Conservation (phyloP, 2,888 invertebrate genomes). For the Eupsilia transversa region DNA sequence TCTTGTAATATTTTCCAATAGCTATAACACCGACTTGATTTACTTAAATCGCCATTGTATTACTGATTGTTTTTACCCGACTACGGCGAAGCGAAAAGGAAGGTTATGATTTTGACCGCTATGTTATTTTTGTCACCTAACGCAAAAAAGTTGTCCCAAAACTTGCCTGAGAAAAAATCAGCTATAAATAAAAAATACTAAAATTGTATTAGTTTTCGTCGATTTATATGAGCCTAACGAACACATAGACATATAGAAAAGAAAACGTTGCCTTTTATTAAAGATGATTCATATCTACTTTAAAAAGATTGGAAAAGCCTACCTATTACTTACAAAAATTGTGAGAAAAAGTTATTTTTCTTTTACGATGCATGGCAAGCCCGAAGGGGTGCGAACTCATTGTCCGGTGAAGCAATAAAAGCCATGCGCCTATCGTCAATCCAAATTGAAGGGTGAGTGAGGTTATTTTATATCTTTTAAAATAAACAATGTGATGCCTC, state of each 20-base stretch:
- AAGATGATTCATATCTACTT: background rate
- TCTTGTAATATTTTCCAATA: background rate
- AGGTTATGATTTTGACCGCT: too few relatives aligned
- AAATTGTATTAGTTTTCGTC: background rate
- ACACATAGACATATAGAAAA: background rate
- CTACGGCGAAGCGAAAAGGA: too few relatives aligned
- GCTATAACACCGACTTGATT: background rate
- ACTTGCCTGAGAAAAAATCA: background rate
- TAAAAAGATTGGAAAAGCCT: conserved; percentile 2
- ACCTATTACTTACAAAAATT: conserved; percentile 18
- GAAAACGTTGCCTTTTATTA: background rate
- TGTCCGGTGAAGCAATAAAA: conserved; percentile 56
- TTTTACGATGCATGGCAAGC: conserved; percentile 35
- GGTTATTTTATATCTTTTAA: conserved; percentile 45
- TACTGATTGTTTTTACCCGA: background rate
- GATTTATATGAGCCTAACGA: background rate
- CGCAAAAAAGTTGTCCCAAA: background rate
- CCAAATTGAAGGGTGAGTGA: conserved; percentile 46
- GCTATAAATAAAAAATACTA: background rate
- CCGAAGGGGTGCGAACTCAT: conserved; percentile 51
- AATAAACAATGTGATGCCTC: conserved; percentile 37
- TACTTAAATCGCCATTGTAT: background rate
- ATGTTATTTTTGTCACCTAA: background rate
- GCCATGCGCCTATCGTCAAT: conserved; percentile 37
- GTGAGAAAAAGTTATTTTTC: conserved; percentile 33